Percentiles rank a stretch among this genome's conserved stretches.
These are phyloP conservation scores for Petrolisthes cinctipes DNA, from an alignment of 2,888 invertebrate species.

Conservation along the genomic window DNA sequence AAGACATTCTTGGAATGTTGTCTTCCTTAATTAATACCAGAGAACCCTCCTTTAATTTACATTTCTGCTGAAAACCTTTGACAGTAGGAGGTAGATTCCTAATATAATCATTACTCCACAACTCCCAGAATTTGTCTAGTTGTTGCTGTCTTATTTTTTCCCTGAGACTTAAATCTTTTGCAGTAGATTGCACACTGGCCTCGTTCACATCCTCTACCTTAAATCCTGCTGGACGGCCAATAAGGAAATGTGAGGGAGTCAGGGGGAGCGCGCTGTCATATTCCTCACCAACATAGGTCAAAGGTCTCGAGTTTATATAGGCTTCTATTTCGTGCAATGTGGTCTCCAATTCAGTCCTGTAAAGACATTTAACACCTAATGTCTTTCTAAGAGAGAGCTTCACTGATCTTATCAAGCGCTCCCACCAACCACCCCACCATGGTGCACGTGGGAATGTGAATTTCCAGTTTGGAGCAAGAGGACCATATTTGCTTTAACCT, in stretches of 20 bases:
- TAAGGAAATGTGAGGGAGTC: constrained; percentile 60
- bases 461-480: constrained; percentile 65
- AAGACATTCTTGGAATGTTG: not conserved
- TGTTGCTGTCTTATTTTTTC: not conserved
- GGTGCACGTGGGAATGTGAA: constrained; percentile 70
- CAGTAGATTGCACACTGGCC: not conserved
- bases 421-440: constrained; percentile 69
- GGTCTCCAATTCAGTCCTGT: constrained; percentile 66
- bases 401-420: too few species aligned
- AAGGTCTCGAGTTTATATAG: constrained; percentile 68
- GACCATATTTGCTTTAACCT: not conserved
- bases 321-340: constrained; percentile 67
- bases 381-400: too few species aligned
- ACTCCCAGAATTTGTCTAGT: not conserved
- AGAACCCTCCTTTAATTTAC: not conserved
- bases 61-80: not conserved
- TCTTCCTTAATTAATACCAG: constrained; percentile 7
- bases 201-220: not conserved
- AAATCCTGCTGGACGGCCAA: constrained; percentile 24
- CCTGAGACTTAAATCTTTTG: not conserved
- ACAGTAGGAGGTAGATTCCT: constrained; percentile 14
- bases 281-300: constrained; percentile 67
- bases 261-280: constrained; percentile 20
- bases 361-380: constrained; percentile 68
- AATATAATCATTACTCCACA: not conserved